phyloP scores from a whole-genome alignment of 2,888 invertebrate species.

The Balanococcus diminutus region DNA sequence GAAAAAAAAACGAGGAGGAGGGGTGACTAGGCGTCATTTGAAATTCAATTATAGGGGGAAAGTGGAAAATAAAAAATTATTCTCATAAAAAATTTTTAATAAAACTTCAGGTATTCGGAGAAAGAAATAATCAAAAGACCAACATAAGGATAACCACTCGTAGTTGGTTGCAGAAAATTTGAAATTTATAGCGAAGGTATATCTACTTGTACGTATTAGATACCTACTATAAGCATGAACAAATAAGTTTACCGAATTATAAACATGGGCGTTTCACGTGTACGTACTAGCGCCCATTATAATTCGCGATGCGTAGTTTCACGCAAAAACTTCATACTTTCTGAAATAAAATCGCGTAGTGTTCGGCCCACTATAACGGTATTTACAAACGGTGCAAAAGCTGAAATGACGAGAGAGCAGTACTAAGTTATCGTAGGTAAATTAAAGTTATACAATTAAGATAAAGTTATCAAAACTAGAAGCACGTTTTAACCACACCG shows the following conservation, averaged over 20 bases:
- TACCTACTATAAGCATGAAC: neutral
- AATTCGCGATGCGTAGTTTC: slow-evolving; percentile 10
- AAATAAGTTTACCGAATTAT: neutral
- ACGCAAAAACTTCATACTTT: slow-evolving; percentile 39
- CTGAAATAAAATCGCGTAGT: neutral
- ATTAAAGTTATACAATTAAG: slow-evolving; percentile 34
- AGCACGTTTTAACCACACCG: slow-evolving; percentile 5
- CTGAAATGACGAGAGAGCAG: slow-evolving; percentile 7
- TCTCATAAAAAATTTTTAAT: no score
- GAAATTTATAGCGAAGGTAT: neutral
- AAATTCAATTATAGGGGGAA: no score
- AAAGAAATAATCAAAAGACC: no score
- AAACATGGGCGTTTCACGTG: neutral
- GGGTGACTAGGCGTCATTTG: no score
- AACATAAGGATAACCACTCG: no score
- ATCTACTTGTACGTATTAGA: no score
- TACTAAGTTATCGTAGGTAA: slow-evolving; percentile 34
- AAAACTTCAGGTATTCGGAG: no score
- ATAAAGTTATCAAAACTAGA: slow-evolving; percentile 40
- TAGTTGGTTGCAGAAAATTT: neutral
- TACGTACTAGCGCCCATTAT: neutral
- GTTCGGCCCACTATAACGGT: neutral
- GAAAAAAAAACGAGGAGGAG: no score
- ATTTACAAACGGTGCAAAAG: neutral
- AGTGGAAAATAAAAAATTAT: no score